Evolutionary conservation across 1,140 invertebrate species (phyloP), one percentile per base, ranked within the genome.

Genomic region (Ceratina calcarata): DNA sequence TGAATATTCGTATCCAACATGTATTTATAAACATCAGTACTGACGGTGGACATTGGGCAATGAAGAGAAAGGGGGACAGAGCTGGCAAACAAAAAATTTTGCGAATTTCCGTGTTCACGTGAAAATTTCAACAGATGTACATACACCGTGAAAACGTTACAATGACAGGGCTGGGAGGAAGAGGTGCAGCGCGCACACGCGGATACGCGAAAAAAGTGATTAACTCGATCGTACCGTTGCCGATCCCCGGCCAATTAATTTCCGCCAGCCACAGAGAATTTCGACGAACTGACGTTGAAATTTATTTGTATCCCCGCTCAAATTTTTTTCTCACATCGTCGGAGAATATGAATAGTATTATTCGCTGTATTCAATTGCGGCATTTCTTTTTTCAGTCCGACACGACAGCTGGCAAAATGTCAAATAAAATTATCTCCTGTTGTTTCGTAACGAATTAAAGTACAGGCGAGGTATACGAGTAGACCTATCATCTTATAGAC

Each of bases 51-150:
- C 27, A 32, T 58, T 20, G 6, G 68, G 18, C 32, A 70, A 70
- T 49, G 37, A 45, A 22, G 68, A 20, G 7, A 32, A 32, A 32
- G 27, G 27, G 27, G 27, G 27, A 32, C 27, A 32, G 27, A 18
- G 22, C 2, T 13, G 55, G n/a, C 3, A 2, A 70, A 57, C 37
- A 57, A 71, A 71, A 7, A 45, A 58, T 58, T 58, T 22, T 8
- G 12, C 27, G 53, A 58, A 70, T 58, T 58, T 67, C 55, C 68
- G 45, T 58, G 22, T 16, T 4, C 51, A 15, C 27, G 49, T 16
- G 53, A 71, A 71, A 58, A 18, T 71, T 58, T 32, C 49, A 58
- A 58, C 68, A 37, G 68, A 58, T 16, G 53, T 37, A 37, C 18
- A 20, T 3, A 45, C 37, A 45, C 37, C 24, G 27, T 13, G 32